Evolutionary conservation across 1,140 invertebrate genomes (phyloP).

Genomic region (Colletes latitarsis): DNA sequence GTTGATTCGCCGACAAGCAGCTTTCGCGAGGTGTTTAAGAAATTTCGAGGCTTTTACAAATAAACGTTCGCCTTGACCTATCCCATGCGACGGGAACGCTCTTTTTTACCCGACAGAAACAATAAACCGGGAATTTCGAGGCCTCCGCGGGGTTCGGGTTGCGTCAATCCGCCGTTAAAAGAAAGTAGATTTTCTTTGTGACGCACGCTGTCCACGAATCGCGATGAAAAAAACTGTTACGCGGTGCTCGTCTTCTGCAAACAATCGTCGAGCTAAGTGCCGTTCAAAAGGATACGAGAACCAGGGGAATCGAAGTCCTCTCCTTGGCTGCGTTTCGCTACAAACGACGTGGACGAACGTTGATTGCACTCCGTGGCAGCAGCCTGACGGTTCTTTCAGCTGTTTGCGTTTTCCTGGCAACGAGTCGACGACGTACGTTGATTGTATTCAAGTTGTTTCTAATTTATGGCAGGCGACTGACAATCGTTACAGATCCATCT

Average conservation of each 20-base stretch:
- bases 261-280: not conserved
- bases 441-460: no score
- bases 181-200: slow-evolving; percentile 50
- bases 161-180: slow-evolving; percentile 35
- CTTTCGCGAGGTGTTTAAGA: slow-evolving; percentile 58
- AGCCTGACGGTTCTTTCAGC: no score
- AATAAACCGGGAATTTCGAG: slow-evolving; percentile 67
- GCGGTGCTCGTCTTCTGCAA: slow-evolving; percentile 7
- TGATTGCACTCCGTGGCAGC: no score
- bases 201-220: slow-evolving; percentile 43
- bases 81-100: slow-evolving; percentile 47
- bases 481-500: no score
- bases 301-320: not conserved
- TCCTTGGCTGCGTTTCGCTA: not conserved
- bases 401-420: no score
- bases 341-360: no score
- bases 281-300: not conserved
- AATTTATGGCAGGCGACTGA: no score
- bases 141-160: slow-evolving; percentile 23
- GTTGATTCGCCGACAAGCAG: slow-evolving; percentile 18
- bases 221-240: slow-evolving; percentile 19
- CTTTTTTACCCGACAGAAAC: slow-evolving; percentile 62
- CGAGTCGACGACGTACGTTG: no score
- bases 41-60: slow-evolving; percentile 68
- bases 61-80: slow-evolving; percentile 72